Evolutionary conservation across 1,140 invertebrate species (phyloP).

Genomic region (Heliconius himera): DNA sequence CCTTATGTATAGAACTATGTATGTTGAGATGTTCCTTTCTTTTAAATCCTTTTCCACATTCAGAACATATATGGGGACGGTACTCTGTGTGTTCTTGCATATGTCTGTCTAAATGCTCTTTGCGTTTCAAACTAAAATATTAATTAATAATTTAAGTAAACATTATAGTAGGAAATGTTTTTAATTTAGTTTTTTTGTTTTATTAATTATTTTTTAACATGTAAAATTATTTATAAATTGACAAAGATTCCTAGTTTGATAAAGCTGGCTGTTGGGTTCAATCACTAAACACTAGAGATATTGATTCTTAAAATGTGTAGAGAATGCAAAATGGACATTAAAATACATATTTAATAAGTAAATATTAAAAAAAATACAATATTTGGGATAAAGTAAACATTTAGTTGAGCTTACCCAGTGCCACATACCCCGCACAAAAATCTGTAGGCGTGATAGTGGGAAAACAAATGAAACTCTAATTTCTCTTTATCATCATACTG

Average conservation of each 20-base stretch:
- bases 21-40: slow-evolving; percentile 90
- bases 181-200: too few relatives aligned
- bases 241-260: too few relatives aligned
- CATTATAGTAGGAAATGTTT: too few relatives aligned
- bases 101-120: slow-evolving; percentile 90
- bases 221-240: too few relatives aligned
- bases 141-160: background rate
- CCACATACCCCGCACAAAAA: slow-evolving; percentile 84
- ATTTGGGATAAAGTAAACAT: slow-evolving; percentile 18
- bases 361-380: background rate
- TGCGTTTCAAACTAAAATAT: slow-evolving; percentile 85
- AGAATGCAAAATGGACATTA: too few relatives aligned
- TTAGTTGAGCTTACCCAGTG: slow-evolving; percentile 61
- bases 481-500: slow-evolving; percentile 84
- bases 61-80: slow-evolving; percentile 85
- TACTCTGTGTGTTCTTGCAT: slow-evolving; percentile 89
- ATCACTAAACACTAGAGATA: too few relatives aligned
- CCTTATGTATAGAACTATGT: slow-evolving; percentile 89
- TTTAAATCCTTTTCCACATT: slow-evolving; percentile 90
- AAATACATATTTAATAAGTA: background rate
- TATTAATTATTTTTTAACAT: too few relatives aligned
- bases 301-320: too few relatives aligned
- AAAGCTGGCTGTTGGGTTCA: too few relatives aligned
- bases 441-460: slow-evolving; percentile 88
- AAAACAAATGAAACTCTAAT: slow-evolving; percentile 87